These are phyloP conservation scores for Luffia ferchaultella DNA, from an alignment of 2,888 invertebrate genomes.

Conservation along the genomic window DNA sequence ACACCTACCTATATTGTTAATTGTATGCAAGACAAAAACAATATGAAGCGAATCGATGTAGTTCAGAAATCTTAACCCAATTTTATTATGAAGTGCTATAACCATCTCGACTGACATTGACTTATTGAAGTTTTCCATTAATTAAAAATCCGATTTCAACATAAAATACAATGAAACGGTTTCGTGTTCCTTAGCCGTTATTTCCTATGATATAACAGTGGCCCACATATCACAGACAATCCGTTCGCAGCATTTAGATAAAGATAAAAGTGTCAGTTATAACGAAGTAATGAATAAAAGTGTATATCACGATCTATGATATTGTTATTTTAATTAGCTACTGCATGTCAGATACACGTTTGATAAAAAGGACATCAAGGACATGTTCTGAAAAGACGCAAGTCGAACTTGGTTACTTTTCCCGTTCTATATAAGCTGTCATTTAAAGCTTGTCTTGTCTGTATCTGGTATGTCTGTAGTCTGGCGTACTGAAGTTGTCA, in stretches of 20 bases:
- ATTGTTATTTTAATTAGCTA: not conserved
- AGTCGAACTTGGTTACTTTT: too few relatives aligned
- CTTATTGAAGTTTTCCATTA: not conserved
- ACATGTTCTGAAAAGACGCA: too few relatives aligned
- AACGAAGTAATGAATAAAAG: not conserved
- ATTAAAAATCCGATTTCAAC: not conserved
- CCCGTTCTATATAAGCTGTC: too few relatives aligned
- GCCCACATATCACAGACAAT: not conserved
- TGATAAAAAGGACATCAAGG: too few relatives aligned
- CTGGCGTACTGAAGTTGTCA: too few relatives aligned
- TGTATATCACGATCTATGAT: not conserved
- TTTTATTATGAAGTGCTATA: not conserved
- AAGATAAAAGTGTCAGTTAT: not conserved
- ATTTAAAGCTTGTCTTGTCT: too few relatives aligned
- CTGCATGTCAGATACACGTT: not conserved
- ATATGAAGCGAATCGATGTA: not conserved
- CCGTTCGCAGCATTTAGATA: not conserved
- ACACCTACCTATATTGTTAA: too few relatives aligned
- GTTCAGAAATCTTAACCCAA: not conserved
- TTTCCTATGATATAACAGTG: not conserved
- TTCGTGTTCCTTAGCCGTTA: not conserved
- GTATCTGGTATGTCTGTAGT: too few relatives aligned
- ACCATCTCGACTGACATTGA: not conserved
- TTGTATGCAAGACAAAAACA: not conserved
- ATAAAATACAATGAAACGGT: not conserved